Conservation (phyloP, 2,888 invertebrate genomes). For the Philereme vetulata region DNA sequence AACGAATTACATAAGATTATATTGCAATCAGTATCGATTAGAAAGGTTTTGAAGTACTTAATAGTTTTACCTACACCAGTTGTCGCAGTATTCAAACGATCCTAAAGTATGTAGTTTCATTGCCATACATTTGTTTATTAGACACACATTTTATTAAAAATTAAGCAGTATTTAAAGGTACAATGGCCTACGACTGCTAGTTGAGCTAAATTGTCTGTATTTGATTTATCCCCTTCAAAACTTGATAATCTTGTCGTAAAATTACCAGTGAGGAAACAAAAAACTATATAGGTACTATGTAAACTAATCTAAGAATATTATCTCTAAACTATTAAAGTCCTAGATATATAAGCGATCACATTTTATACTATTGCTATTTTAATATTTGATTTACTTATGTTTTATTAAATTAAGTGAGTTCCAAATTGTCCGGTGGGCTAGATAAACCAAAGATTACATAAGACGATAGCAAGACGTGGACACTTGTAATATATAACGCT, state of each 20-base stretch:
- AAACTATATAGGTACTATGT: slow-evolving; percentile 2
- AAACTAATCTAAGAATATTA: slow-evolving; percentile 33
- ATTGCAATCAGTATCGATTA: slow-evolving; percentile 52
- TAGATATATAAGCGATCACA: slow-evolving; percentile 51
- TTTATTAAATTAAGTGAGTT: slow-evolving; percentile 63
- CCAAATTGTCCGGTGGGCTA: slow-evolving; percentile 77
- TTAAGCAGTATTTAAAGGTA: slow-evolving; percentile 26
- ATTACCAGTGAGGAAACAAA: slow-evolving; percentile 18
- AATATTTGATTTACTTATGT: slow-evolving; percentile 48
- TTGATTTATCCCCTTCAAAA: slow-evolving; percentile 16
- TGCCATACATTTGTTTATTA: neutral
- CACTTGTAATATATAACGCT: slow-evolving; percentile 71
- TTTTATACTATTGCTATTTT: slow-evolving; percentile 44
- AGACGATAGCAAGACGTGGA: slow-evolving; percentile 60
- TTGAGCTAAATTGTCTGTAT: slow-evolving; percentile 5
- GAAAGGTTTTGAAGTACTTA: slow-evolving; percentile 38
- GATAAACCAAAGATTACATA: slow-evolving; percentile 81
- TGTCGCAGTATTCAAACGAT: slow-evolving; percentile 36
- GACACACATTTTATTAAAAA: neutral
- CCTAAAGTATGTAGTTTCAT: neutral
- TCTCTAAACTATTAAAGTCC: slow-evolving; percentile 41
- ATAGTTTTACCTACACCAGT: slow-evolving; percentile 23
- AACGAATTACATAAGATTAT: slow-evolving; percentile 70
- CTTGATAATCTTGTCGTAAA: slow-evolving; percentile 14
- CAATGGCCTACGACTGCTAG: slow-evolving; percentile 1